phyloP scores from a whole-genome alignment of 2,797 vertebrate genomes.

The Galagoides demidoff region DNA sequence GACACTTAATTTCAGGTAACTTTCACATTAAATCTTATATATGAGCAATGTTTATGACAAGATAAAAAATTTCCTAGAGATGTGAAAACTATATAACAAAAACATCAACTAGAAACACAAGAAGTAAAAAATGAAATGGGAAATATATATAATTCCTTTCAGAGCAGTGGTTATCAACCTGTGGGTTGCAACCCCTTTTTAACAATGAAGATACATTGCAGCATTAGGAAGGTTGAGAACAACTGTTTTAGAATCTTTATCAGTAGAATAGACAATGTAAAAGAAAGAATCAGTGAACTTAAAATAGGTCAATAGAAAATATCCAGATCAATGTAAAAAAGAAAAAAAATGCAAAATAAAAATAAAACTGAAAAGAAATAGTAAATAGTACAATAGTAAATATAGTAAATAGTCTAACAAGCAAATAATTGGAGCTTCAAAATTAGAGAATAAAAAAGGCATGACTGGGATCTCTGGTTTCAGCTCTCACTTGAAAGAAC shows the following conservation, averaged over 20 bases:
- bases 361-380: background rate
- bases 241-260: background rate
- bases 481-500: background rate
- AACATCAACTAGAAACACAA: background rate
- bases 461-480: background rate
- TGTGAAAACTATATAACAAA: background rate
- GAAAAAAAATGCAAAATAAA: background rate
- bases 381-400: background rate
- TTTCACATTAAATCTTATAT: background rate
- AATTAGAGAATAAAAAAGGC: background rate
- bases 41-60: background rate
- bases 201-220: too few relatives aligned
- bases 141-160: background rate
- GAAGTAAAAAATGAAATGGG: background rate
- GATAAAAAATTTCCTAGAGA: background rate
- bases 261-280: background rate
- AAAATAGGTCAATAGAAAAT: background rate
- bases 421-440: background rate
- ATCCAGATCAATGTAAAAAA: background rate
- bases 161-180: too few relatives aligned
- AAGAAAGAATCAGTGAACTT: background rate
- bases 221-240: too few relatives aligned
- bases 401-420: rapidly evolving
- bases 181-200: too few relatives aligned
- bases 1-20: background rate